Evolutionary conservation across 1,140 invertebrate species (phyloP), one percentile per base, ranked within the genome.

Genomic region (Oreohelix idahoensis): DNA sequence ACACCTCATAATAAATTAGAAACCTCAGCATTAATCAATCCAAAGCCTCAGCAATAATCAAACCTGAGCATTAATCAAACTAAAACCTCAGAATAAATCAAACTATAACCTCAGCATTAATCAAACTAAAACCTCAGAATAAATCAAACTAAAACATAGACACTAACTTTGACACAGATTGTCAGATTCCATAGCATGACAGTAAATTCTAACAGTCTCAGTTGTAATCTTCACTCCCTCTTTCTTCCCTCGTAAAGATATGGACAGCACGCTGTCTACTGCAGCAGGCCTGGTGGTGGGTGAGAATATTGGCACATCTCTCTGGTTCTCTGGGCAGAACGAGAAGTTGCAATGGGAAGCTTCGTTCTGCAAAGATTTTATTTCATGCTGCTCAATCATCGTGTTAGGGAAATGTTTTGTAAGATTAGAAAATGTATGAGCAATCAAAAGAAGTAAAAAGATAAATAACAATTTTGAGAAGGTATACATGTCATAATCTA

Each of bases 121-220:
- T n/a, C n/a, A n/a, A n/a, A n/a, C n/a, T n/a, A n/a, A n/a, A n/a
- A n/a, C n/a, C n/a, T n/a, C n/a, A n/a, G n/a, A n/a, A n/a, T n/a
- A n/a, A n/a, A n/a, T n/a, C n/a, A n/a, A 32, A 66, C 32, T n/a
- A 66, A 66, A 32, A 10, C 8, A 2, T 53, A 35, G 5, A 17
- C n/a, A 69, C 78, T 79, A 29, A 79, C 78, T 79, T 39, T 29
- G 78, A n/a, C n/a, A 20, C 4, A 42, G 15, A 26, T 66, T 79
- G 8, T 69, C 2, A 39, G 38, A 32, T 17, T 39, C 58, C 11
- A 38, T 70, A 45, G 32, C 78, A 42, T 45, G 29, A 29, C 78
- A 79, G 63, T 45, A 79, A 5, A 79, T 35, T 13, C 36, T 8
- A 4, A 79, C 23, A 42, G 58, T 49, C 23, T 69, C 5, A 26